A percentile compares a stretch with the other conserved stretches of the same genome.
Evolutionary conservation across 2,797 vertebrate genomes (phyloP).

Genomic region (Discoglossus pictus): DNA sequence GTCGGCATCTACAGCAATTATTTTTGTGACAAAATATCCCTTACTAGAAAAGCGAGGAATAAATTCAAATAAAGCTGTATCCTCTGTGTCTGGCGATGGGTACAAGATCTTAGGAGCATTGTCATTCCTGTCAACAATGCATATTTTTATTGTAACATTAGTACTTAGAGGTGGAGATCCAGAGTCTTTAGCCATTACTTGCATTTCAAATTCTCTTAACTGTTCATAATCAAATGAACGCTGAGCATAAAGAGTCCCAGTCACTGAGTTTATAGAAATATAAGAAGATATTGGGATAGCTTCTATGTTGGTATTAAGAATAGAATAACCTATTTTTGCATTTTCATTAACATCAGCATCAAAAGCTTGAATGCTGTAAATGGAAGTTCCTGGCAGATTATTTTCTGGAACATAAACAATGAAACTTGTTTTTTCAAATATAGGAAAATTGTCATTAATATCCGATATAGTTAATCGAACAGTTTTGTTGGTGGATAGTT

Average conservation of each 20-base stretch:
- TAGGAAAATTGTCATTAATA: conserved; percentile 56
- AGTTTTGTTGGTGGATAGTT: conserved; percentile 53
- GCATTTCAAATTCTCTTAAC: conserved; percentile 66
- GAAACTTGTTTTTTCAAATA: conserved; percentile 60
- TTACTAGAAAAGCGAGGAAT: conserved; percentile 64
- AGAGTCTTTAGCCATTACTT: conserved; percentile 66
- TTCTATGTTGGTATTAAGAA: conserved; percentile 67
- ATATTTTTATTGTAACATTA: conserved; percentile 68
- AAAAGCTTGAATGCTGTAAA: conserved; percentile 67
- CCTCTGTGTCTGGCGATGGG: conserved; percentile 62
- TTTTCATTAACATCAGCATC: conserved; percentile 70
- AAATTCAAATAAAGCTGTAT: conserved; percentile 45
- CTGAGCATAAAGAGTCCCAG: conserved; percentile 73
- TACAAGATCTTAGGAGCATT: conserved; percentile 71
- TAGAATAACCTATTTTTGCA: conserved; percentile 68
- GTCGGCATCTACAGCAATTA: conserved; percentile 72
- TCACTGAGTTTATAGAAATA: conserved; percentile 69
- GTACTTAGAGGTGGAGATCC: conserved; percentile 65
- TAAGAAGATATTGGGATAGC: conserved; percentile 62
- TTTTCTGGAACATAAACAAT: conserved; percentile 63
- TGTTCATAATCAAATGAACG: conserved; percentile 75
- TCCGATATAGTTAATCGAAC: conserved; percentile 57
- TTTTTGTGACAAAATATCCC: conserved; percentile 71
- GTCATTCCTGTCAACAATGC: conserved; percentile 72
- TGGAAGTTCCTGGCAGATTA: conserved; percentile 61